Evolutionary conservation across 30 jellyfish, hydroid and myxozoan species (phyloP).

Genomic region (Mastigias papua): DNA sequence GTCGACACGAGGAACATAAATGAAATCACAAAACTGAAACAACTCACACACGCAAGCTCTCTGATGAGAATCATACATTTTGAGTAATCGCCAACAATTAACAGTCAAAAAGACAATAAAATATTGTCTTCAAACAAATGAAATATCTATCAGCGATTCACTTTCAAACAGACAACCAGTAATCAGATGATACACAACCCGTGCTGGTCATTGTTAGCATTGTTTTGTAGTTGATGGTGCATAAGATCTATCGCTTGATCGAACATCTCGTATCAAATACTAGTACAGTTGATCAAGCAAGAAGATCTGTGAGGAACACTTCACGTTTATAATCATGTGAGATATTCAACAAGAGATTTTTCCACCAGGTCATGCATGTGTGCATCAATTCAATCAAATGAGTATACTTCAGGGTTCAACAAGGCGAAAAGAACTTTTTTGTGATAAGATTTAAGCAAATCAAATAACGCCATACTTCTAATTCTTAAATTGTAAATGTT

Average conservation of each 20-base stretch:
- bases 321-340: background rate
- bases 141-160: background rate
- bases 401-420: no score
- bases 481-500: no score
- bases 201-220: constrained; percentile 1
- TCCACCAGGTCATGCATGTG: background rate
- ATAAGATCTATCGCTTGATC: background rate
- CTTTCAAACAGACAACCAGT: constrained; percentile 8
- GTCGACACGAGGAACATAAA: background rate
- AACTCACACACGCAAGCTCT: background rate
- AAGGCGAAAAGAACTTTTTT: no score
- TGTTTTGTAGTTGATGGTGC: background rate
- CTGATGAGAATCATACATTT: background rate
- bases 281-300: background rate
- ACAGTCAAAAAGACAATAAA: background rate
- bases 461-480: no score
- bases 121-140: background rate
- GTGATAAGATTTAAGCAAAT: no score
- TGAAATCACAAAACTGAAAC: background rate
- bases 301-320: background rate
- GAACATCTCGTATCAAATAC: background rate
- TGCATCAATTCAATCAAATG: no score
- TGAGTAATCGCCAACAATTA: background rate
- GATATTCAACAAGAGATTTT: background rate
- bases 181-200: constrained; percentile 4